Base-by-base conservation (phyloP, 2,113 vertebrate species). In the Motacilla tschutschensis region DNA sequence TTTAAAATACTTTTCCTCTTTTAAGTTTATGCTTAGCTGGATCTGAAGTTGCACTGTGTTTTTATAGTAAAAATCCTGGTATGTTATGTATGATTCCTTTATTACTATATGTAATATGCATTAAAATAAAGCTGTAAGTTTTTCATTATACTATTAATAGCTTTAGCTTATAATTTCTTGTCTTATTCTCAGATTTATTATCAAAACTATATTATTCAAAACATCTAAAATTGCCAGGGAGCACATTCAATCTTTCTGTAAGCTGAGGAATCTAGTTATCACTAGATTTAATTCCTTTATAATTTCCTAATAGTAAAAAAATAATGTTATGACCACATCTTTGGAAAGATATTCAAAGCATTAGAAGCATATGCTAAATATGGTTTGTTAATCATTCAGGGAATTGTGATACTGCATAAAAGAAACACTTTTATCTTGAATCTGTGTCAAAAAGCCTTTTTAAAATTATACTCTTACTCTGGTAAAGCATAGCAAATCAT, bases 301-400 rank as follows among this genome's bases (percentile, higher is more conserved):
- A 8, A 69, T 77, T 70, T 89, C 51, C 33, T 83, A 81, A 71
- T 53, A 65, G 33, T 59, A 65, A 60, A 86, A 89, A 91, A 83
- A 35, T 53, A 79, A 38, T 58, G 47, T 65, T 91, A 83, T 60
- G 59, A 76, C 70, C 67, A 71, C 76, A 84, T 93, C 57, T 87
- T 83, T 46, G 26, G 58, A 83, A 94, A 92, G 63, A 29, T 91
- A 94, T 90, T 83, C 82, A 55, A 91, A 90, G 77, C 63, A 85
- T 91, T 57, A 90, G 88, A 87, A 71, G 54, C 77, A 60, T 72
- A 91, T 50, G 71, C 93, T 93, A 96, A 95, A 91, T 75, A 72
- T 92, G 79, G 79, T 87, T 92, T 91, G 83, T 91, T 94, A 95
- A 89, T 94, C 71, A 93, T 90, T 74, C 53, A 58, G 76, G 60